Conservation (phyloP, 2,888 invertebrate species). For the Copidosoma aretas region DNA sequence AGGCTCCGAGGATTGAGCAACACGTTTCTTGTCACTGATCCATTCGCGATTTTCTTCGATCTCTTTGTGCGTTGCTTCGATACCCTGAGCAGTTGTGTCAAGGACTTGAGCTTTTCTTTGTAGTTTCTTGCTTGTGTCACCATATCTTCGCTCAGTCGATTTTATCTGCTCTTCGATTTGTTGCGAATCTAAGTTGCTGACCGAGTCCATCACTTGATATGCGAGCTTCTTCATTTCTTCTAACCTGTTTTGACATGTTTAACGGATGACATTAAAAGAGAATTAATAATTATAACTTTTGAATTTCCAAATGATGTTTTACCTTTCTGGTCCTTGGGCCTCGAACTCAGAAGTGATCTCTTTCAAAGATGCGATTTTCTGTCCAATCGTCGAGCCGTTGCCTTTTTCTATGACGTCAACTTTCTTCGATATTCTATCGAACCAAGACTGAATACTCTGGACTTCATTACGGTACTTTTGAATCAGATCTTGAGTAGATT, state of each 20-base stretch:
- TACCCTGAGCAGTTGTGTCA: conserved; percentile 83
- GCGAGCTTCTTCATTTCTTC: conserved; percentile 76
- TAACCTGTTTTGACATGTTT: conserved; percentile 62
- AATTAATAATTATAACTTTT: no score
- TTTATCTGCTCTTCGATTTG: conserved; percentile 90
- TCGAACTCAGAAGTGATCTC: conserved; percentile 79
- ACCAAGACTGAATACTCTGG: conserved; percentile 81
- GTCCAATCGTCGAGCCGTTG: conserved; percentile 80
- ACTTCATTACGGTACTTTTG: conserved; percentile 79
- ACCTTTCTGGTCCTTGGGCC: conserved; percentile 70
- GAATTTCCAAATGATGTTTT: neutral
- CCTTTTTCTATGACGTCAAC: conserved; percentile 86
- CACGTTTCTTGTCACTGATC: conserved; percentile 77
- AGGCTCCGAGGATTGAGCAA: conserved; percentile 71
- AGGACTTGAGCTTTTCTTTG: conserved; percentile 84
- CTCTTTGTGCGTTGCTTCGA: conserved; percentile 81
- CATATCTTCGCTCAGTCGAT: conserved; percentile 82
- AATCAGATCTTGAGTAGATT: conserved; percentile 76
- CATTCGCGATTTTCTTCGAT: conserved; percentile 81
- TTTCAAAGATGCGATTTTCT: conserved; percentile 77
- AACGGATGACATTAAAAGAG: neutral
- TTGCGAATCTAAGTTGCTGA: conserved; percentile 87
- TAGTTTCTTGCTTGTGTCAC: conserved; percentile 83
- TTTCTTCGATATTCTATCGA: conserved; percentile 79
- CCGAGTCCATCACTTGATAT: conserved; percentile 76